A percentile compares a stretch with the other conserved stretches of the same genome.
Conservation (phyloP, 2,888 invertebrate genomes). For the Caenorhabditis becei region DNA sequence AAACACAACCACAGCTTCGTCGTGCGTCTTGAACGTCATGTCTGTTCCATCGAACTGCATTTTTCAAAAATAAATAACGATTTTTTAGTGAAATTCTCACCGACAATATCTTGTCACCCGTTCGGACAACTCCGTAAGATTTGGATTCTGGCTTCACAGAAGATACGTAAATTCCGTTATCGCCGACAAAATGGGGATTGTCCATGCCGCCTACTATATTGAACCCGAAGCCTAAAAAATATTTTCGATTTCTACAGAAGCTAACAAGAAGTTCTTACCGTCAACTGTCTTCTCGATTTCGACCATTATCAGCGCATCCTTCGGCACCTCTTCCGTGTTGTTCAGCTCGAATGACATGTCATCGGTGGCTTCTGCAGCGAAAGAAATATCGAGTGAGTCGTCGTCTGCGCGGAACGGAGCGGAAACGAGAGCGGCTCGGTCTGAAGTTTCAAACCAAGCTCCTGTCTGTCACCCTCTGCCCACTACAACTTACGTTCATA, state of each 20-base stretch:
- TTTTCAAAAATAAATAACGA: too few relatives aligned
- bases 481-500: conserved; percentile 39
- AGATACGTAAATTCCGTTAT: conserved; percentile 83
- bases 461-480: neutral
- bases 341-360: conserved; percentile 21
- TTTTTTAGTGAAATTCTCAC: too few relatives aligned
- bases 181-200: conserved; percentile 81
- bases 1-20: conserved; percentile 73
- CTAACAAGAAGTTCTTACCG: conserved; percentile 18
- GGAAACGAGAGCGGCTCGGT: conserved; percentile 36
- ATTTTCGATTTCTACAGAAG: neutral
- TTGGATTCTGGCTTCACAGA: conserved; percentile 82
- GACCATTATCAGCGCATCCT: conserved; percentile 54
- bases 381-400: conserved; percentile 58
- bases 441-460: conserved; percentile 24
- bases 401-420: conserved; percentile 52
- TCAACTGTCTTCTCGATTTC: conserved; percentile 64
- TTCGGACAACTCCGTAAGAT: conserved; percentile 82
- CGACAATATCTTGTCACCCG: conserved; percentile 76
- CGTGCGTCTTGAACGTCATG: conserved; percentile 69
- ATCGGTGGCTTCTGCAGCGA: conserved; percentile 62
- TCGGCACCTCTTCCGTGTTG: conserved; percentile 5
- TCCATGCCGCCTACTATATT: conserved; percentile 83
- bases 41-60: conserved; percentile 73
- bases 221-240: conserved; percentile 83